Evolutionary conservation across 1,140 invertebrate species (phyloP), one percentile per base, ranked within the genome.

Genomic region (Lasioglossum baleicum): DNA sequence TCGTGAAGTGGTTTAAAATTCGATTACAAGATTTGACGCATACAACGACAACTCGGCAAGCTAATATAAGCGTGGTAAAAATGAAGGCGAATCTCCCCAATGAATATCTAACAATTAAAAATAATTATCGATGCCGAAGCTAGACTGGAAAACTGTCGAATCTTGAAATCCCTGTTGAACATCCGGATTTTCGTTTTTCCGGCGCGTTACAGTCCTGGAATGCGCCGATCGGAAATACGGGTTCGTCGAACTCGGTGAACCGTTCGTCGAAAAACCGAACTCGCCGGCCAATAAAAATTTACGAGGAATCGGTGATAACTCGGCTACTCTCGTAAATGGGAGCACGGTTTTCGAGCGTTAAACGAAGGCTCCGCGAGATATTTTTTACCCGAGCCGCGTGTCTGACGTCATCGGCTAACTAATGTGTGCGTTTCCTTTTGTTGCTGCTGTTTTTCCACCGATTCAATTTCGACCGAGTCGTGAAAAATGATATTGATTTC

Each of bases 291-390:
- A 58, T 58, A 58, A 58, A 58, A 58, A 58, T 58, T 58, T 58
- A 58, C 56, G 56, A 58, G 20, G 56, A n/a, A 58, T 58, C 56
- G 56, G 56, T 8, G 56, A 58, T 58, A 58, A 58, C 56, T n/a
- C 56, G 56, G 56, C 56, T n/a, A 7, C 56, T n/a, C 56, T n/a
- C 56, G 56, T 58, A 58, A 58, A 58, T 58, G 56, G n/a, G 56
- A 58, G 22, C 56, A n/a, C 17, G 56, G 56, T 20, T 53, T 35
- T 17, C 15, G 15, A 53, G 17, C 51, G 51, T 53, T 20, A 15
- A 53, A 53, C 51, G 51, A 53, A 53, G 51, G 17, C 15, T 20
- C 20, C 15, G 51, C 20, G 51, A 0, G 51, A 6, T 58, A n/a
- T 58, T 58, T 58, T 58, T 58, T 58, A 58, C 56, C 20, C 56